These are phyloP conservation scores for Drosophila falleni DNA, from an alignment of 2,888 invertebrate genomes.

Conservation along the genomic window DNA sequence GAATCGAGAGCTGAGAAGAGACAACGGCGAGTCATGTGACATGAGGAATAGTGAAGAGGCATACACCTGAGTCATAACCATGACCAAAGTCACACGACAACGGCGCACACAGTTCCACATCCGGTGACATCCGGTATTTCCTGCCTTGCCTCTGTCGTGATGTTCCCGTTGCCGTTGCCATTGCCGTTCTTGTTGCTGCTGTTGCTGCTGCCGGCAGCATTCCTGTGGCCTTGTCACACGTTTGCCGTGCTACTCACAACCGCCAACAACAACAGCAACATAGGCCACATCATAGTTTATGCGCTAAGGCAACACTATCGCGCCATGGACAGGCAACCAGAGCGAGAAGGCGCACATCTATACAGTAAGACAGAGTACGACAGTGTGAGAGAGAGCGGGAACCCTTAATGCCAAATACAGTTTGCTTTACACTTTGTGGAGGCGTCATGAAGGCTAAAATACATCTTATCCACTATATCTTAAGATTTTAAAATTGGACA, in stretches of 20 bases:
- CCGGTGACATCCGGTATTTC: constrained; percentile 79
- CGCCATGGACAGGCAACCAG: constrained; percentile 41
- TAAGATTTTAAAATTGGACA: not conserved
- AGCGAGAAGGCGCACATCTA: constrained; percentile 12
- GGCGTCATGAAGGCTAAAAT: constrained; percentile 1
- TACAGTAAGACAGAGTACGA: not conserved
- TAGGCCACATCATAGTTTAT: constrained; percentile 70
- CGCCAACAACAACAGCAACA: constrained; percentile 20
- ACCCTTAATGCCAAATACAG: constrained; percentile 34
- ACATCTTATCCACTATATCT: not conserved
- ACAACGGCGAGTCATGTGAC: constrained; percentile 11
- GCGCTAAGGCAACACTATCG: constrained; percentile 71
- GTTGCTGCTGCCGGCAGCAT: constrained; percentile 56
- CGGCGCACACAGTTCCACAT: constrained; percentile 67
- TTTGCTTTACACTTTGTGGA: constrained; percentile 43
- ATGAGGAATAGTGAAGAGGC: constrained; percentile 41
- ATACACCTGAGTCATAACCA: constrained; percentile 74
- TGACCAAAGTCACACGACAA: constrained; percentile 78
- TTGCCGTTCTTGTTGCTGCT: constrained; percentile 10
- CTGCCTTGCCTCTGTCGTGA: constrained; percentile 51
- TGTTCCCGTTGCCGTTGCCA: constrained; percentile 13
- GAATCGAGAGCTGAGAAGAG: not conserved
- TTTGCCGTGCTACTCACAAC: constrained; percentile 65
- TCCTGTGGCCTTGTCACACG: constrained; percentile 79
- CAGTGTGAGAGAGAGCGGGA: not conserved